Percentiles rank a stretch among this genome's conserved stretches.
Evolutionary conservation across 2,888 invertebrate genomes (phyloP).

Genomic region (Argyresthia goedartella): DNA sequence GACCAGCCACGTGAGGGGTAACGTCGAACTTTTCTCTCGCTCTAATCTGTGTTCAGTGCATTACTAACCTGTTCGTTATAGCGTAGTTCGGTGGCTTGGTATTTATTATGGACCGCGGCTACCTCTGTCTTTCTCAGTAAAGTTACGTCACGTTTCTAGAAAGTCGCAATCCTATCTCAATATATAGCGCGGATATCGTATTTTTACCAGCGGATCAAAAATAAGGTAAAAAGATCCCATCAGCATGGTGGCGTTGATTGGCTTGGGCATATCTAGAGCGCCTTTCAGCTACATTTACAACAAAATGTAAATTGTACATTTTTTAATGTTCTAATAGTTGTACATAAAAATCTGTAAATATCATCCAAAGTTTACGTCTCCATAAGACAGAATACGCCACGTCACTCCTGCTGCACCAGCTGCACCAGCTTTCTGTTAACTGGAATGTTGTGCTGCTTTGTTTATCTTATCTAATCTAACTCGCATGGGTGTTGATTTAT

Average conservation of each 20-base stretch:
- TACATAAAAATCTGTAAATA: background rate
- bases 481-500: slow-evolving; percentile 11
- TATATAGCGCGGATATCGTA: no score
- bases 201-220: no score
- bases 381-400: slow-evolving; percentile 38
- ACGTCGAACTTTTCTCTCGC: slow-evolving; percentile 43
- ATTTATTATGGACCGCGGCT: slow-evolving; percentile 27
- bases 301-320: no score
- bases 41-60: slow-evolving; percentile 35
- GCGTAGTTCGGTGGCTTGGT: background rate
- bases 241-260: no score
- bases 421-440: slow-evolving; percentile 15
- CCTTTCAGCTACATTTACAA: no score
- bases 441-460: slow-evolving; percentile 6
- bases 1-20: slow-evolving; percentile 63
- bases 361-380: no score
- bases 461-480: slow-evolving; percentile 18
- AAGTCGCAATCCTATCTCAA: no score
- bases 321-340: background rate
- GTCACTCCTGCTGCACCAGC: slow-evolving; percentile 13
- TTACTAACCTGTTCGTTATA: slow-evolving; percentile 40
- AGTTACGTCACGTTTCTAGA: no score
- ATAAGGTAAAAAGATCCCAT: no score
- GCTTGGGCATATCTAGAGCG: no score
- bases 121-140: slow-evolving; percentile 26